These are phyloP conservation scores for Parasteatoda tepidariorum DNA, from an alignment of 1,140 invertebrate species.

Conservation along the genomic window DNA sequence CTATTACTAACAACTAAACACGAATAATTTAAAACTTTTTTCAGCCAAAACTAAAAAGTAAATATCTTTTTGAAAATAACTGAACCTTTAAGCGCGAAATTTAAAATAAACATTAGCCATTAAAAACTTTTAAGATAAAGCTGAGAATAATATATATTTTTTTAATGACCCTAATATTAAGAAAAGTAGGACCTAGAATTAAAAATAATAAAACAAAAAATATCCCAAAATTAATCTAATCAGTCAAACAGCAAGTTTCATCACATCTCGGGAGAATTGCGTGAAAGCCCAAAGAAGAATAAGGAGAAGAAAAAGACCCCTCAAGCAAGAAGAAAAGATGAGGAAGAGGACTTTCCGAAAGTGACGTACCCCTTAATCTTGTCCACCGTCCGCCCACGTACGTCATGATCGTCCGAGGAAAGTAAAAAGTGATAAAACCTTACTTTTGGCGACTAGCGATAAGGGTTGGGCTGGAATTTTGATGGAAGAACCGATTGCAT, in stretches of 20 bases:
- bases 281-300: too few relatives aligned
- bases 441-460: constrained; percentile 44
- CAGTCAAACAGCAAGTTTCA: too few relatives aligned
- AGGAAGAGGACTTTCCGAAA: constrained; percentile 13
- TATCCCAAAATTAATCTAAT: too few relatives aligned
- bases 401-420: not conserved
- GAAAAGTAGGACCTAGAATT: too few relatives aligned
- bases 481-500: constrained; percentile 49
- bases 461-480: constrained; percentile 21
- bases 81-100: not conserved
- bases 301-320: too few relatives aligned
- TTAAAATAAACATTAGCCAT: not conserved
- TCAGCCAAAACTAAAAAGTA: too few relatives aligned
- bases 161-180: too few relatives aligned
- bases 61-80: too few relatives aligned
- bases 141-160: not conserved
- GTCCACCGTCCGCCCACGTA: not conserved
- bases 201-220: too few relatives aligned
- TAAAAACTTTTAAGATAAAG: not conserved
- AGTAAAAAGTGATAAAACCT: not conserved
- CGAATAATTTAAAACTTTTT: constrained; percentile 11
- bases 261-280: too few relatives aligned
- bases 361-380: constrained; percentile 47
- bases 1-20: too few relatives aligned
- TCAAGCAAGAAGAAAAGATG: not conserved